phyloP scores from a whole-genome alignment of 2,888 invertebrate species.

The Limenitis camilla region DNA sequence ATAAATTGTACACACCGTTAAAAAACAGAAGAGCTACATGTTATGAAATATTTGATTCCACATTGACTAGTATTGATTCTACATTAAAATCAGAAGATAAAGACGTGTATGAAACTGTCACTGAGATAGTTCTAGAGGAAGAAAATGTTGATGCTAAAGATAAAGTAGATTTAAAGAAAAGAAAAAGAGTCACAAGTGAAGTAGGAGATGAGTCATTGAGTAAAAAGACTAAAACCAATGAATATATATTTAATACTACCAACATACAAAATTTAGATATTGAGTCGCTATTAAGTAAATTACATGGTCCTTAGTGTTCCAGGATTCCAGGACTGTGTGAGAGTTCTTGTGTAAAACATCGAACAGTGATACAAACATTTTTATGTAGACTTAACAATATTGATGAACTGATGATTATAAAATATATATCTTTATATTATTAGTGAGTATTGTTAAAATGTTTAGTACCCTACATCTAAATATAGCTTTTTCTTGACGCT shows the following conservation, averaged over 20 bases:
- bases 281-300: conserved; percentile 60
- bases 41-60: conserved; percentile 64
- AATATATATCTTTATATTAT: no score
- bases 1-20: conserved; percentile 55
- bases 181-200: conserved; percentile 46
- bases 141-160: conserved; percentile 36
- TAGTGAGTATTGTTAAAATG: no score
- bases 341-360: no score
- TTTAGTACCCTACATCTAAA: no score
- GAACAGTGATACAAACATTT: no score
- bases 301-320: conserved; percentile 55
- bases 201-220: conserved; percentile 41
- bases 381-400: no score
- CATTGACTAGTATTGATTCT: conserved; percentile 63
- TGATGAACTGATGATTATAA: no score
- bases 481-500: no score
- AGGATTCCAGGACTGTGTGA: no score
- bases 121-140: conserved; percentile 51
- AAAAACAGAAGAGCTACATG: conserved; percentile 52
- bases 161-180: conserved; percentile 43
- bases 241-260: conserved; percentile 49
- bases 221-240: no score
- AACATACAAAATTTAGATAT: conserved; percentile 66
- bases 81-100: conserved; percentile 48
- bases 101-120: conserved; percentile 35